phyloP scores from a whole-genome alignment of 2,113 vertebrate species.

The Chelonoidis abingdonii region DNA sequence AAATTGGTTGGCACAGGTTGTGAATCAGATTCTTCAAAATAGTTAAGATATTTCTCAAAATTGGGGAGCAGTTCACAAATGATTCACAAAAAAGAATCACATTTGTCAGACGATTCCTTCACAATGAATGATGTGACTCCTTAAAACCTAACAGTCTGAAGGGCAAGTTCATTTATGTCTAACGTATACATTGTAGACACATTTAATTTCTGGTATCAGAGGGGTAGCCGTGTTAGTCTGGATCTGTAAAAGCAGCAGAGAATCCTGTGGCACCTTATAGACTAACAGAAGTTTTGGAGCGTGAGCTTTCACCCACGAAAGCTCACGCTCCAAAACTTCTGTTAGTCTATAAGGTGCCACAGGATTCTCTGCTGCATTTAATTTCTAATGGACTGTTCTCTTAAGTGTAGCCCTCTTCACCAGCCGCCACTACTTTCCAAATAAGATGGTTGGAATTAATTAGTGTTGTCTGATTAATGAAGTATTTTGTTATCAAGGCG shows the following conservation, averaged over 20 bases:
- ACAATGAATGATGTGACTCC: not conserved
- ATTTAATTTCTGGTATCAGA: not conserved
- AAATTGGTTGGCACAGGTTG: not conserved
- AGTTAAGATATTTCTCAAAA: not conserved
- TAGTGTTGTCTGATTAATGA: not conserved
- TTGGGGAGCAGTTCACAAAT: not conserved
- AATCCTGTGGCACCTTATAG: too few species aligned
- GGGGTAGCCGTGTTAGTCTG: too few species aligned
- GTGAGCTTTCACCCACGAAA: too few species aligned
- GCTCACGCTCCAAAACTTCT: too few species aligned
- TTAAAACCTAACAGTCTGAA: not conserved
- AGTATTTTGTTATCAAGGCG: not conserved
- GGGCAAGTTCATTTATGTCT: not conserved
- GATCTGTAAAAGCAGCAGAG: too few species aligned
- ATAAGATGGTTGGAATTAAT: not conserved
- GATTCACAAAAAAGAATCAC: not conserved
- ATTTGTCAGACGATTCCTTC: not conserved
- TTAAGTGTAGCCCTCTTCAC: not conserved
- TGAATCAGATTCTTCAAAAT: not conserved
- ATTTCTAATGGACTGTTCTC: not conserved
- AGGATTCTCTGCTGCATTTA: too few species aligned
- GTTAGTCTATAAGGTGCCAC: too few species aligned
- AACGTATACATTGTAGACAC: too few species aligned
- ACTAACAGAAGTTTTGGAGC: too few species aligned
- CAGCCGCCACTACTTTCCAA: not conserved